Conservation (phyloP, 1,140 invertebrate genomes). For the Drosophila arizonae region DNA sequence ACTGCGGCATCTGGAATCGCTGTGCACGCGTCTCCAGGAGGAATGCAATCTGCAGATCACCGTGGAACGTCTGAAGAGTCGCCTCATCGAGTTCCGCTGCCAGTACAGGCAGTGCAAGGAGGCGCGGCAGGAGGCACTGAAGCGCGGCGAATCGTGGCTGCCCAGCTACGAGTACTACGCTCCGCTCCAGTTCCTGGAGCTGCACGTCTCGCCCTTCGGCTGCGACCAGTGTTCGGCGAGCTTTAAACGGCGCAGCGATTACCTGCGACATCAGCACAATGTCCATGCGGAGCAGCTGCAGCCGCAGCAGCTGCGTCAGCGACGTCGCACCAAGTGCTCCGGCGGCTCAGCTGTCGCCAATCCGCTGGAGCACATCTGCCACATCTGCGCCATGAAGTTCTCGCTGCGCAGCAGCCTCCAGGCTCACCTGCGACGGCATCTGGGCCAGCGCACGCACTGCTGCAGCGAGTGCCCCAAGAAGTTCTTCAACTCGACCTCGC, state of each 20-base stretch:
- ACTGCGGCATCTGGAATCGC: conserved; percentile 51
- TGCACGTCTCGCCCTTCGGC: conserved; percentile 66
- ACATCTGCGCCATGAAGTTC: conserved; percentile 76
- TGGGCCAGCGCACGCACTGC: conserved; percentile 47
- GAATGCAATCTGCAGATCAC: conserved; percentile 67
- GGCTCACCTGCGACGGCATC: conserved; percentile 65
- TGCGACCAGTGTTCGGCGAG: conserved; percentile 48
- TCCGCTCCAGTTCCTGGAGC: conserved; percentile 59
- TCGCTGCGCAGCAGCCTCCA: conserved; percentile 60
- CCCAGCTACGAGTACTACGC: conserved; percentile 67
- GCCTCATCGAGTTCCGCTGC: conserved; percentile 68
- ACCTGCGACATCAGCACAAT: conserved; percentile 55
- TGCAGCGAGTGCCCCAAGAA: conserved; percentile 71
- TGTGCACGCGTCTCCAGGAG: conserved; percentile 66
- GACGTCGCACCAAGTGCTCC: conserved; percentile 13
- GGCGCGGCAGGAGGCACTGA: conserved; percentile 38
- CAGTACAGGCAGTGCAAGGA: conserved; percentile 70
- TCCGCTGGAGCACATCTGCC: conserved; percentile 62
- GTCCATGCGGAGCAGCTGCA: conserved; percentile 50
- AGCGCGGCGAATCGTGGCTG: conserved; percentile 40
- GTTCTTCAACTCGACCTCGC: conserved; percentile 65
- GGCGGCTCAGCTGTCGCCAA: conserved; percentile 1
- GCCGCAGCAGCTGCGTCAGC: conserved; percentile 4
- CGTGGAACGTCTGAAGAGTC: conserved; percentile 62
- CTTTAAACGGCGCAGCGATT: conserved; percentile 63